A percentile compares a stretch with the other conserved stretches of the same genome.
Conservation (phyloP, 1,140 invertebrate genomes). For the Lepidurus apus region DNA sequence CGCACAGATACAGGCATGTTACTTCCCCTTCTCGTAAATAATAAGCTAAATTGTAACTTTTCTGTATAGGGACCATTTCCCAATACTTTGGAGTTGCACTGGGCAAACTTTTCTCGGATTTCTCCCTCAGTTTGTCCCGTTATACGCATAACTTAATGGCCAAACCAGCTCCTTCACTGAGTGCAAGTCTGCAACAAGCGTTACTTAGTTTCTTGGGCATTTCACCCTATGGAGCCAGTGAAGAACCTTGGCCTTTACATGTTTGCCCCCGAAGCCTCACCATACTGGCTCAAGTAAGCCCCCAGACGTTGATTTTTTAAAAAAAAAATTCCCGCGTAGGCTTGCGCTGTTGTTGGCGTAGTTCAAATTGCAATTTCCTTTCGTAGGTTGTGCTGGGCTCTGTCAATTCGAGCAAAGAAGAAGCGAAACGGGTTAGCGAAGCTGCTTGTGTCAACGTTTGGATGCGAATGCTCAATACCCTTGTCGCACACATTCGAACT, state of each 20-base stretch:
- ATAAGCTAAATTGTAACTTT: neutral
- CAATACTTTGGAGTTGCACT: slow-evolving; percentile 63
- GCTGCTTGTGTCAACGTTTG: slow-evolving; percentile 81
- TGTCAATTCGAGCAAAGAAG: slow-evolving; percentile 27
- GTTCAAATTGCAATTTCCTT: neutral
- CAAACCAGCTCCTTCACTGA: slow-evolving; percentile 54
- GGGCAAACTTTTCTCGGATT: slow-evolving; percentile 66
- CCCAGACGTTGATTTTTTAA: neutral
- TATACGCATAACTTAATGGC: slow-evolving; percentile 80
- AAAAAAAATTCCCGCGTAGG: neutral
- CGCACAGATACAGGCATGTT: slow-evolving; percentile 65
- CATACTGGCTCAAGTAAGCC: slow-evolving; percentile 62
- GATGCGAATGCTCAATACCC: slow-evolving; percentile 77
- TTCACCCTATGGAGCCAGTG: slow-evolving; percentile 58
- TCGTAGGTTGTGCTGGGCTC: neutral
- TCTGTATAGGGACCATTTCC: slow-evolving; percentile 61
- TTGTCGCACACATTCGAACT: slow-evolving; percentile 66
- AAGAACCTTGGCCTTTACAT: slow-evolving; percentile 68
- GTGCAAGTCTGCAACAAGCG: slow-evolving; percentile 61
- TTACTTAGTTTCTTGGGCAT: slow-evolving; percentile 69
- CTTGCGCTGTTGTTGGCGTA: neutral
- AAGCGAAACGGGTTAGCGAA: slow-evolving; percentile 76
- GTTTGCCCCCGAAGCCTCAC: slow-evolving; percentile 80
- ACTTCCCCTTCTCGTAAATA: slow-evolving; percentile 31
- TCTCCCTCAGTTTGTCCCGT: slow-evolving; percentile 68